phyloP scores from a whole-genome alignment of 2,888 invertebrate species.

The Torymus tubicola region DNA sequence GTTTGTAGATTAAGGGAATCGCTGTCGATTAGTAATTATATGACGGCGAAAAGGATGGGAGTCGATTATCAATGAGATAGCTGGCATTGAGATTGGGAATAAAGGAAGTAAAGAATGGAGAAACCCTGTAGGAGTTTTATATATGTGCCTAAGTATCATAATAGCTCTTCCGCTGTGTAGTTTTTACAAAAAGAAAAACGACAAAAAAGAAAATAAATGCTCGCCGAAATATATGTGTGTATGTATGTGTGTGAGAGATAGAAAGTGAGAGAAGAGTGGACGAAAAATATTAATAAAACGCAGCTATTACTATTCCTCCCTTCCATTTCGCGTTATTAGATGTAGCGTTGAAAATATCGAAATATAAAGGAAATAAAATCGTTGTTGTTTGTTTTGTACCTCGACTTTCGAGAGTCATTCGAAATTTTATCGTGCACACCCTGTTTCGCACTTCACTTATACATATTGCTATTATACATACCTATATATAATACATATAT shows the following conservation, averaged over 20 bases:
- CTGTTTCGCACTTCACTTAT: slow-evolving; percentile 54
- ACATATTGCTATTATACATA: slow-evolving; percentile 47
- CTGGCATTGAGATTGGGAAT: neutral
- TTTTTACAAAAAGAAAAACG: slow-evolving; percentile 12
- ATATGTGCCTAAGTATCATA: slow-evolving; percentile 55
- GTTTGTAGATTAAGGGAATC: slow-evolving; percentile 24
- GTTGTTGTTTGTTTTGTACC: slow-evolving; percentile 69
- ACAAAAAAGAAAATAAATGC: slow-evolving; percentile 34
- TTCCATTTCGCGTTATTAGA: slow-evolving; percentile 41
- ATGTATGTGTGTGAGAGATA: too few relatives aligned
- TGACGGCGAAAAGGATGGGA: slow-evolving; percentile 34
- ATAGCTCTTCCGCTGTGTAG: slow-evolving; percentile 52
- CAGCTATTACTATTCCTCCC: slow-evolving; percentile 55
- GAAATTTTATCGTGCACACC: slow-evolving; percentile 69
- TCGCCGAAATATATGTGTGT: slow-evolving; percentile 38
- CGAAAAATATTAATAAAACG: slow-evolving; percentile 27
- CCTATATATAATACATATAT: slow-evolving; percentile 30
- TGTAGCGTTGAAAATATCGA: slow-evolving; percentile 48
- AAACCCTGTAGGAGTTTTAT: slow-evolving; percentile 50
- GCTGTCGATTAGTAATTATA: slow-evolving; percentile 13
- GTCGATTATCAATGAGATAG: neutral
- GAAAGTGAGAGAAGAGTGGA: neutral
- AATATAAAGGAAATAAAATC: slow-evolving; percentile 64
- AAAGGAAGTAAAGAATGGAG: neutral
- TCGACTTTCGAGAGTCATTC: slow-evolving; percentile 68